Evolutionary conservation across 2,888 invertebrate species (phyloP), one percentile per base, ranked within the genome.

Genomic region (Slavum lentiscoides): DNA sequence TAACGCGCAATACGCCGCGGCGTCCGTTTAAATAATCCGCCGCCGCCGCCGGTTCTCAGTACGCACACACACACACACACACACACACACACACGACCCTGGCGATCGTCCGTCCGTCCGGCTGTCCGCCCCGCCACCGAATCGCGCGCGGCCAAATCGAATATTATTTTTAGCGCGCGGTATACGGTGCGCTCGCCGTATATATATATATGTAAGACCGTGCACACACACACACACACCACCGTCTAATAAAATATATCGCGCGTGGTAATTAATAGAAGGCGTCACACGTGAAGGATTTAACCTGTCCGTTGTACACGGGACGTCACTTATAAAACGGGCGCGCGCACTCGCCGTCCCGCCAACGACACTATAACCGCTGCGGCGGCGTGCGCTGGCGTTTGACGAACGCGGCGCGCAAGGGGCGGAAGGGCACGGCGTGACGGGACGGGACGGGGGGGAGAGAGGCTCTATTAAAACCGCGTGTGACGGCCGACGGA

Each of bases 241-340:
- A 55, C 64, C 70, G 59, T 70, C 77, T 70, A 70, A 80, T 80
- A 70, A 80, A 80, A 80, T 80, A 70, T 70, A 70, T 80, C 70
- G 77, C 69, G 23, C 23, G 30, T 30, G 77, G 70, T 80, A 80
- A 80, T 80, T 80, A 80, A 80, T 80, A 70, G 77, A 80, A 80
- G 77, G 77, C 77, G 77, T 80, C 77, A 70, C 76, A 77, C 77
- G 77, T 70, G 77, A 80, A 80, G 77, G 77, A 80, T 70, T 80
- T 80, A 80, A 80, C 77, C 77, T 80, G 77, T 80, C 77, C 77
- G 77, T 55, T 30, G 30, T 70, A 70, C 62, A 62, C 77, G 77
- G 77, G 77, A 80, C 77, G 77, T 80, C 77, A 80, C 77, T 80
- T 70, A 80, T 80, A 70, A 80, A 69, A 80, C 76, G 59, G 74